Evolutionary conservation across 1,140 invertebrate species (phyloP).

Genomic region (Papilio xuthus): DNA sequence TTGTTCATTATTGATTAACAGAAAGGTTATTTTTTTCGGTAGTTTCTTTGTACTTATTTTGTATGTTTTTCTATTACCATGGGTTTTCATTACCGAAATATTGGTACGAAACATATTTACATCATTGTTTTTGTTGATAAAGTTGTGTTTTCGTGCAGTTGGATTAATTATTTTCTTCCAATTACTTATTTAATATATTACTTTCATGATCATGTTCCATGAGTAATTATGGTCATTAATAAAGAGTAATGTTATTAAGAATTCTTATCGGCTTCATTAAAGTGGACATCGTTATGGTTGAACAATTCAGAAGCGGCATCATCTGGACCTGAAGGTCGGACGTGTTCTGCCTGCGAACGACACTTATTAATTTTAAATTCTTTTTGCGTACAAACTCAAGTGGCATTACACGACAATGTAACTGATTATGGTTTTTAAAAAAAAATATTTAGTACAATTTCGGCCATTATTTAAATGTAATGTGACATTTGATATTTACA

Average conservation of each 20-base stretch:
- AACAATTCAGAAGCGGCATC: conserved; percentile 1
- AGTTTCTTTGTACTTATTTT: too few relatives aligned
- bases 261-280: not conserved
- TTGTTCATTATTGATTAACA: too few relatives aligned
- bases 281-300: not conserved
- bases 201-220: not conserved
- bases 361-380: conserved; percentile 2
- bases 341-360: not conserved
- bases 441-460: not conserved
- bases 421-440: conserved; percentile 2
- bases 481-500: not conserved
- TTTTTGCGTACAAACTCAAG: not conserved
- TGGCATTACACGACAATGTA: not conserved
- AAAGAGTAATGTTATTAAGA: not conserved
- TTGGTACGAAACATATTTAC: too few relatives aligned
- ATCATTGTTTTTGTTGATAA: too few relatives aligned
- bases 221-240: not conserved
- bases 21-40: too few relatives aligned
- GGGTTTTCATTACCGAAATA: too few relatives aligned
- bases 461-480: conserved; percentile 2
- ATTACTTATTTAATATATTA: too few relatives aligned
- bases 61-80: too few relatives aligned
- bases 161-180: too few relatives aligned
- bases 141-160: not conserved
- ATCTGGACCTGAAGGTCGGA: conserved; percentile 9